These are phyloP conservation scores for Cavia aperea DNA, from an alignment of 2,113 vertebrate species.

Conservation along the genomic window DNA sequence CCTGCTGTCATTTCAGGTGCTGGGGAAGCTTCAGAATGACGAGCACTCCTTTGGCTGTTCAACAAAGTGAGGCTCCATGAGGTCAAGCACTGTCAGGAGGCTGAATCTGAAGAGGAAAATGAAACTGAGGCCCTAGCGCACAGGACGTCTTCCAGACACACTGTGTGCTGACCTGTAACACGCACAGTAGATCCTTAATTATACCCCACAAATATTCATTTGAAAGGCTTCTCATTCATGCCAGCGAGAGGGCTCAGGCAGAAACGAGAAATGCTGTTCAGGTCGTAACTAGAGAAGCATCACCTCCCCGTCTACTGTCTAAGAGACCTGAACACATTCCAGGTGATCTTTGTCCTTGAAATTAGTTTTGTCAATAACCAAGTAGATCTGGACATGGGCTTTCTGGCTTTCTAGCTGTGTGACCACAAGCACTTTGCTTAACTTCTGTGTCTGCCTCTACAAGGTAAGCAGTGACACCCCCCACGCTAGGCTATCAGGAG, in stretches of 20 bases:
- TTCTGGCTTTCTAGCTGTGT: not conserved
- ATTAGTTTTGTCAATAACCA: accelerated
- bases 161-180: not conserved
- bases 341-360: not conserved
- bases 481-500: not conserved
- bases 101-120: not conserved
- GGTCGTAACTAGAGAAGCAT: not conserved
- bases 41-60: not conserved
- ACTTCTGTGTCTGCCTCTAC: not conserved
- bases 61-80: not conserved
- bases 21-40: not conserved
- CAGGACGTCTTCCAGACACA: not conserved
- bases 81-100: not conserved
- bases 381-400: not conserved
- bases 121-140: not conserved
- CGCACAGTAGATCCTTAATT: not conserved
- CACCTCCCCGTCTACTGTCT: not conserved
- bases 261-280: not conserved
- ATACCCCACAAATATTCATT: not conserved
- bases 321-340: not conserved
- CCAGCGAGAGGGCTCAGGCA: not conserved
- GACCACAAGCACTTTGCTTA: not conserved
- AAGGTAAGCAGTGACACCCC: not conserved
- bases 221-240: not conserved
- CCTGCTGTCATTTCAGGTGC: accelerated